Percentiles rank a stretch among this genome's conserved stretches.
phyloP scores from a whole-genome alignment of 2,797 vertebrate genomes.

The Agapornis canus region DNA sequence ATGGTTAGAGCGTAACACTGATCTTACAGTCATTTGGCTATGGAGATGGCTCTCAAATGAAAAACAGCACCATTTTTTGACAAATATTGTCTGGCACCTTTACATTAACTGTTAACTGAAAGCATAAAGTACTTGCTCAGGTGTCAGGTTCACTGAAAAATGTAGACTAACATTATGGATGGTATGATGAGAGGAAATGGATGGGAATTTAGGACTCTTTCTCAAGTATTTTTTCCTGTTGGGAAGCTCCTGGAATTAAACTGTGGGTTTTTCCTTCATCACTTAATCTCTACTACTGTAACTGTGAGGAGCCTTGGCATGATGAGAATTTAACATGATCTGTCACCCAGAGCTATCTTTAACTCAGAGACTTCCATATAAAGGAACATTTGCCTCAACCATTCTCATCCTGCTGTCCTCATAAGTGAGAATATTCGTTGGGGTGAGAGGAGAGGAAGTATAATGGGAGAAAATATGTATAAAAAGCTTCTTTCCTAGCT shows the following conservation, averaged over 20 bases:
- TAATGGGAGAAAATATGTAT: not conserved
- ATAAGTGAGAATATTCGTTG: not conserved
- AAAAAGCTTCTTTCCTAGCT: conserved; percentile 1
- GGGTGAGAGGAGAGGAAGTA: not conserved
- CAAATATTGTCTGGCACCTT: conserved; percentile 50
- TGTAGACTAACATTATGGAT: not conserved
- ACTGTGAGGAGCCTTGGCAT: not conserved
- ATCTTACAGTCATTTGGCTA: not conserved
- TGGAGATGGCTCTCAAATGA: conserved; percentile 51
- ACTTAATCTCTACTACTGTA: conserved; percentile 5
- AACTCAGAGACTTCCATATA: conserved; percentile 43
- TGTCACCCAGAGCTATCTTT: conserved; percentile 33
- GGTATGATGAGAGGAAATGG: not conserved
- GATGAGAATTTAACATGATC: conserved; percentile 31
- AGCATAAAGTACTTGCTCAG: conserved; percentile 39
- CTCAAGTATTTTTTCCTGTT: not conserved
- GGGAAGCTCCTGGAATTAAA: not conserved
- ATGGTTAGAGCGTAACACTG: conserved; percentile 8
- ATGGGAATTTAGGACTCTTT: not conserved
- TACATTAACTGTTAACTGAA: conserved; percentile 52
- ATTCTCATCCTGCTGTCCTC: not conserved
- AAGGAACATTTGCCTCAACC: conserved; percentile 11
- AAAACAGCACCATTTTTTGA: conserved; percentile 50
- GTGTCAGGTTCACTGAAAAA: conserved; percentile 8
- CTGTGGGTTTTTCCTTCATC: not conserved